phyloP scores from a whole-genome alignment of 2,888 invertebrate species.

The Drosophila pseudotalamancana region DNA sequence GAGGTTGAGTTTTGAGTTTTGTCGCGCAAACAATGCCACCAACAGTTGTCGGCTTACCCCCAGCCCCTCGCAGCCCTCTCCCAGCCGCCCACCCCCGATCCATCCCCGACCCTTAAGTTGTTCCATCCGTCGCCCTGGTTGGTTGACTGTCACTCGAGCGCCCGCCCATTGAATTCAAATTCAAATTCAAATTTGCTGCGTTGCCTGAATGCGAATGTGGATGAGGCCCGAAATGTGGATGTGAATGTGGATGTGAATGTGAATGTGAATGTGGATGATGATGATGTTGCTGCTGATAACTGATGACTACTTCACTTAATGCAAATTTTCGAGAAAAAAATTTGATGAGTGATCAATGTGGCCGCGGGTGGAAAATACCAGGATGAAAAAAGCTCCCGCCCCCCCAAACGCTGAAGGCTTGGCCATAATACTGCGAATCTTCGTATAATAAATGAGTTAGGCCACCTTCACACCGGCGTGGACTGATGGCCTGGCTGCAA shows the following conservation, averaged over 20 bases:
- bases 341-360: conserved; percentile 58
- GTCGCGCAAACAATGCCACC: conserved; percentile 73
- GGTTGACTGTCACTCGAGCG: conserved; percentile 42
- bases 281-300: conserved; percentile 66
- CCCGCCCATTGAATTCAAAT: conserved; percentile 69
- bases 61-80: not conserved
- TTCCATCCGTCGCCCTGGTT: conserved; percentile 36
- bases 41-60: conserved; percentile 32
- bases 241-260: conserved; percentile 25
- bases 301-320: conserved; percentile 80
- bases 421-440: conserved; percentile 77
- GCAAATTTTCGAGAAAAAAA: conserved; percentile 65
- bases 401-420: conserved; percentile 50
- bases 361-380: conserved; percentile 25
- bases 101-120: not conserved
- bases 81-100: not conserved
- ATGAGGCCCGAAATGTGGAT: conserved; percentile 6
- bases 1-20: conserved; percentile 76
- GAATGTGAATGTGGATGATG: conserved; percentile 17
- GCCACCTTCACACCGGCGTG: conserved; percentile 20
- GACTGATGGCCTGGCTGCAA: conserved; percentile 30
- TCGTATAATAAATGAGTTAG: conserved; percentile 74
- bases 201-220: conserved; percentile 56
- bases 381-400: not conserved
- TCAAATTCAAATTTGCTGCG: conserved; percentile 76